These are phyloP conservation scores for Polyommatus iphigenia DNA, from an alignment of 2,888 invertebrate species.

Conservation along the genomic window DNA sequence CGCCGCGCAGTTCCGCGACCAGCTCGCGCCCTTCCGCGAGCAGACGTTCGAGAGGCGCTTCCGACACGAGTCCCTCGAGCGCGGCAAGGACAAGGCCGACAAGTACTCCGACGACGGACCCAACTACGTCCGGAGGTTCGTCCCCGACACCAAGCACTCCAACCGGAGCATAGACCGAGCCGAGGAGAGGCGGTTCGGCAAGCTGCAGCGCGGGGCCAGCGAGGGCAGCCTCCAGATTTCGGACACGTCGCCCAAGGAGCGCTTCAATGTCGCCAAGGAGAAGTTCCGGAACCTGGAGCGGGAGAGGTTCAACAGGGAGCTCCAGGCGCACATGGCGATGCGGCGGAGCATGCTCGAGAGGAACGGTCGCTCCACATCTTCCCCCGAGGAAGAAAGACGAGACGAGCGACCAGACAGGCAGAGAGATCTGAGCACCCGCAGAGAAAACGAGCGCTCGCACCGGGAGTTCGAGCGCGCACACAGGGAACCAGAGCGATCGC, in stretches of 20 bases:
- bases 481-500: constrained; percentile 54
- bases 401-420: constrained; percentile 74
- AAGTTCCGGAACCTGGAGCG: constrained; percentile 90
- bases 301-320: constrained; percentile 81
- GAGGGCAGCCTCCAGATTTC: constrained; percentile 71
- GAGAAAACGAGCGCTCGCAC: constrained; percentile 72
- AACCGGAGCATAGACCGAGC: constrained; percentile 69
- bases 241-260: constrained; percentile 84
- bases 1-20: constrained; percentile 57
- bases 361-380: constrained; percentile 78
- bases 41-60: constrained; percentile 67
- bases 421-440: constrained; percentile 66
- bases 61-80: constrained; percentile 71
- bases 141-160: constrained; percentile 72
- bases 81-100: constrained; percentile 64
- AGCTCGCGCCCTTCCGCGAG: constrained; percentile 66
- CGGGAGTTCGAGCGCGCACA: constrained; percentile 54
- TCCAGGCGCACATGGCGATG: constrained; percentile 76
- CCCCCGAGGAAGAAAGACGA: constrained; percentile 75
- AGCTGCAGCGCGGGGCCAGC: constrained; percentile 68
- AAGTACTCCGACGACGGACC: constrained; percentile 62
- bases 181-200: constrained; percentile 73
- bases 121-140: constrained; percentile 73
- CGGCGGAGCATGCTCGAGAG: constrained; percentile 75
- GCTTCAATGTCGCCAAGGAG: constrained; percentile 92